Conservation (phyloP, 1,140 invertebrate species). For the Triops longicaudatus region DNA sequence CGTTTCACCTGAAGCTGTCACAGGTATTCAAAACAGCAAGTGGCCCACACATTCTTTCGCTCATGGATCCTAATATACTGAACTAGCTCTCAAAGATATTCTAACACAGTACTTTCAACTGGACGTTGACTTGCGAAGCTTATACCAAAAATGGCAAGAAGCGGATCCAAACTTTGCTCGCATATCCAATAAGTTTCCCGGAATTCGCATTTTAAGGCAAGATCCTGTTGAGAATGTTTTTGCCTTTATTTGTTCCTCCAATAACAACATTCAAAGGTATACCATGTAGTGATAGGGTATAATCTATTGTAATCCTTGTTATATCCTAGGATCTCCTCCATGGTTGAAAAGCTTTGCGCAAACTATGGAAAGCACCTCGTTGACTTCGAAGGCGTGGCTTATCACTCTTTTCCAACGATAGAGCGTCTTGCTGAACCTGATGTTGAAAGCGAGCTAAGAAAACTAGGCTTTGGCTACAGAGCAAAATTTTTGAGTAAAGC, state of each 20-base stretch:
- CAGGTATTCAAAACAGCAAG: background rate
- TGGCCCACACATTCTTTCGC: background rate
- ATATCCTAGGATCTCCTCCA: slow-evolving; percentile 62
- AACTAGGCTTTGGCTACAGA: slow-evolving; percentile 85
- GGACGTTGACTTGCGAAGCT: slow-evolving; percentile 55
- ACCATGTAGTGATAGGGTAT: slow-evolving; percentile 26
- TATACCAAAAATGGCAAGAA: slow-evolving; percentile 64
- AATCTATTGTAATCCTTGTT: background rate
- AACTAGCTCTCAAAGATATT: slow-evolving; percentile 43
- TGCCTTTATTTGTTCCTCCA: slow-evolving; percentile 94
- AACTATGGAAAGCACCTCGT: slow-evolving; percentile 72
- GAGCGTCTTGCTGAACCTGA: slow-evolving; percentile 47
- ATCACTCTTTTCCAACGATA: slow-evolving; percentile 73
- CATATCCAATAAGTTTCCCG: slow-evolving; percentile 57
- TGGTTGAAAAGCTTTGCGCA: slow-evolving; percentile 83
- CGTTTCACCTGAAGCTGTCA: slow-evolving; percentile 31
- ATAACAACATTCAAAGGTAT: slow-evolving; percentile 86
- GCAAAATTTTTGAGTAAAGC: slow-evolving; percentile 73
- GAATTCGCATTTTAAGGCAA: slow-evolving; percentile 84
- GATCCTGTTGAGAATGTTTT: slow-evolving; percentile 88
- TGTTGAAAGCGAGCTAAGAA: slow-evolving; percentile 60
- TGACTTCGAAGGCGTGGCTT: slow-evolving; percentile 52
- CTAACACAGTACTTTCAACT: slow-evolving; percentile 59
- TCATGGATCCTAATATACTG: background rate
- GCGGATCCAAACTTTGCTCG: slow-evolving; percentile 64